Percentiles rank a stretch among this genome's conserved stretches.
These are phyloP conservation scores for Drosophila acutilabella DNA, from an alignment of 2,888 invertebrate species.

Conservation along the genomic window DNA sequence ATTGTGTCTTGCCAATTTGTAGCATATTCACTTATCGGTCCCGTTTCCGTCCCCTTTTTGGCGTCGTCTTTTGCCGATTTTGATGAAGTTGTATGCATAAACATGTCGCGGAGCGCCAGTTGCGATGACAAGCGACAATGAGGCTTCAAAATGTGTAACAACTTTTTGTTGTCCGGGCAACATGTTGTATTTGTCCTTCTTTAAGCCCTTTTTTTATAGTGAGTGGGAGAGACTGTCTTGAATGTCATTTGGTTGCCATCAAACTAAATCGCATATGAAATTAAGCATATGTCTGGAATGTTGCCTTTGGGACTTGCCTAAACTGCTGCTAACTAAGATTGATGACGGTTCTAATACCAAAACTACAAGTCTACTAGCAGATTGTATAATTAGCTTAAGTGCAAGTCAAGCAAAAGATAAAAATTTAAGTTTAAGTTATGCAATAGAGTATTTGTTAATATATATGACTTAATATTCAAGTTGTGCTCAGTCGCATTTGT, in stretches of 20 bases:
- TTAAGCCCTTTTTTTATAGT: slow-evolving; percentile 19
- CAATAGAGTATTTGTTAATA: not conserved
- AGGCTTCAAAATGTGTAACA: slow-evolving; percentile 69
- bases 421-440: slow-evolving; percentile 1
- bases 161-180: slow-evolving; percentile 62
- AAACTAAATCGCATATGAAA: slow-evolving; percentile 63
- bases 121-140: slow-evolving; percentile 78
- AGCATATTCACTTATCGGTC: slow-evolving; percentile 70
- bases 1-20: slow-evolving; percentile 58
- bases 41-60: slow-evolving; percentile 4
- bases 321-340: slow-evolving; percentile 55
- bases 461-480: not conserved
- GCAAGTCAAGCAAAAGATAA: slow-evolving; percentile 10
- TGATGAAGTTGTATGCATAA: slow-evolving; percentile 80
- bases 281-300: slow-evolving; percentile 45
- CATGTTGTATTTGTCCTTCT: slow-evolving; percentile 43
- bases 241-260: slow-evolving; percentile 55
- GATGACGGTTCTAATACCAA: slow-evolving; percentile 33
- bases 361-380: slow-evolving; percentile 18
- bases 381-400: slow-evolving; percentile 49
- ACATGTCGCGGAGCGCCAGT: slow-evolving; percentile 75
- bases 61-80: slow-evolving; percentile 59
- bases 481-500: slow-evolving; percentile 3
- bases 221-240: slow-evolving; percentile 21
- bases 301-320: slow-evolving; percentile 13